These are phyloP conservation scores for Lysiphlebus fabarum DNA, from an alignment of 1,140 invertebrate species.

Conservation along the genomic window DNA sequence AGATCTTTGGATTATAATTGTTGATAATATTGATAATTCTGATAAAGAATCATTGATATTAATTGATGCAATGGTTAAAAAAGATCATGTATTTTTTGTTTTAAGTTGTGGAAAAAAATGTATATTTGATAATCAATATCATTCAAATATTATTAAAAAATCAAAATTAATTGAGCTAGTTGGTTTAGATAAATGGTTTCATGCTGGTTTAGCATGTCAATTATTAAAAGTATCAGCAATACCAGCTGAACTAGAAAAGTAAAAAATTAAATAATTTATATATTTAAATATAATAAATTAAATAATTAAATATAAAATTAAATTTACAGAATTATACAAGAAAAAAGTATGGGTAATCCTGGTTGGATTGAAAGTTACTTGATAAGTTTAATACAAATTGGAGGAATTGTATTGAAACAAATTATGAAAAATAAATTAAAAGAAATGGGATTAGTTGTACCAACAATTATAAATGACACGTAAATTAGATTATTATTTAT, in stretches of 20 bases:
- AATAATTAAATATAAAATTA: slow-evolving; percentile 2
- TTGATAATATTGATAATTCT: slow-evolving; percentile 56
- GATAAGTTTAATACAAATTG: slow-evolving; percentile 58
- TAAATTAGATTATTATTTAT: slow-evolving; percentile 21
- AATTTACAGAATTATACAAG: slow-evolving; percentile 55
- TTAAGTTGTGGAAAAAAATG: slow-evolving; percentile 38
- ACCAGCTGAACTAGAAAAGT: slow-evolving; percentile 63
- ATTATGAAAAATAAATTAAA: slow-evolving; percentile 41
- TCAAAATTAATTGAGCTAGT: slow-evolving; percentile 38
- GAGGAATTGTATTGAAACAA: slow-evolving; percentile 49
- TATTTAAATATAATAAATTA: neutral
- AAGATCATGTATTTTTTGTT: slow-evolving; percentile 39
- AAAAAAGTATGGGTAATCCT: slow-evolving; percentile 60
- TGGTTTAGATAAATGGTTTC: slow-evolving; percentile 57
- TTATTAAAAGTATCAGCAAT: slow-evolving; percentile 60
- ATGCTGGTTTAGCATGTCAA: slow-evolving; percentile 62
- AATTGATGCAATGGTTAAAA: slow-evolving; percentile 46
- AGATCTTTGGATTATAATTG: slow-evolving; percentile 54
- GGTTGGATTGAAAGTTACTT: slow-evolving; percentile 67
- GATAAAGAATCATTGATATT: slow-evolving; percentile 58
- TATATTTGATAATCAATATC: slow-evolving; percentile 27
- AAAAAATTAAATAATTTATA: slow-evolving; percentile 24
- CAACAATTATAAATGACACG: slow-evolving; percentile 44
- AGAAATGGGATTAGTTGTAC: slow-evolving; percentile 47
- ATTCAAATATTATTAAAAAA: slow-evolving; percentile 31